These are phyloP conservation scores for Glyphotaelius pellucidus DNA, from an alignment of 2,888 invertebrate genomes.

Conservation along the genomic window DNA sequence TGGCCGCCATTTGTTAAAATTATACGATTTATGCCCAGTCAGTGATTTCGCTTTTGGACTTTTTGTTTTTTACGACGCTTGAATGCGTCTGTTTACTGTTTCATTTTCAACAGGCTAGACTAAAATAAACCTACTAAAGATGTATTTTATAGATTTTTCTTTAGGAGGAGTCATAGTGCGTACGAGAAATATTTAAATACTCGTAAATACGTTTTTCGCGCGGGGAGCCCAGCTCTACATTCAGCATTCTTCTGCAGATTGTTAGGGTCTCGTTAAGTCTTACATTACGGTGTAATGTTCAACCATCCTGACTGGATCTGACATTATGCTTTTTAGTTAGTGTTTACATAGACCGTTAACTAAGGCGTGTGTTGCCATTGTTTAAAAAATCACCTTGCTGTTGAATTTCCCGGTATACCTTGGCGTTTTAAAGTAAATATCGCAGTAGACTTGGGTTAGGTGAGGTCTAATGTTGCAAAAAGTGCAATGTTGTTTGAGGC, in stretches of 20 bases:
- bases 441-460: too few relatives aligned
- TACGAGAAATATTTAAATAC: neutral
- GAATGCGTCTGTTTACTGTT: neutral
- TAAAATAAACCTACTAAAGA: neutral
- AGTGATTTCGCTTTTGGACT: neutral
- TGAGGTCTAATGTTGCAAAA: too few relatives aligned
- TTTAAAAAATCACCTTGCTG: too few relatives aligned
- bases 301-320: too few relatives aligned
- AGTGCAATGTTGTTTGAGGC: too few relatives aligned
- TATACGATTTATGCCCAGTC: neutral
- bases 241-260: neutral
- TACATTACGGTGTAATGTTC: neutral
- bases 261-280: neutral
- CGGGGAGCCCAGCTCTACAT: neutral
- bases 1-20: neutral
- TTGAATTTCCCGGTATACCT: too few relatives aligned
- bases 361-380: too few relatives aligned
- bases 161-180: neutral
- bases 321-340: too few relatives aligned
- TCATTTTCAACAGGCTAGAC: neutral
- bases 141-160: neutral
- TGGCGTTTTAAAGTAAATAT: too few relatives aligned
- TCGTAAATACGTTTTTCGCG: neutral
- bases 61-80: neutral
- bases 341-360: too few relatives aligned